These are phyloP conservation scores for Antheraea mylitta DNA, from an alignment of 1,140 invertebrate species.

Conservation along the genomic window DNA sequence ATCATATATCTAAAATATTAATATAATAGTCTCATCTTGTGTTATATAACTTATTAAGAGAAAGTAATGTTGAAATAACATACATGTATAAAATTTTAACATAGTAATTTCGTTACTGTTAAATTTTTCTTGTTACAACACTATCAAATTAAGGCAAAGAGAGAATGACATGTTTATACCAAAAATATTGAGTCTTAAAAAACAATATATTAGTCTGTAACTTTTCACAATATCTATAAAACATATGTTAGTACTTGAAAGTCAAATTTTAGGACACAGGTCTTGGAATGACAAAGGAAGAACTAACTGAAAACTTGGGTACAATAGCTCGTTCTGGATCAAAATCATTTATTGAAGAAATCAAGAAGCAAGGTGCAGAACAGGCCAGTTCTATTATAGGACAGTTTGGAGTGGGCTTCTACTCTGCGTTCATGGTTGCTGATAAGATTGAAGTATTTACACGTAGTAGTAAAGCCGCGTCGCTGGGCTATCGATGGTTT, in stretches of 20 bases:
- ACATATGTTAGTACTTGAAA: background rate
- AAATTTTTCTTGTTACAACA: too few relatives aligned
- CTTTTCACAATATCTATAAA: conserved; percentile 1
- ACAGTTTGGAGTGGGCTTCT: conserved; percentile 99
- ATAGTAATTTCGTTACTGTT: too few relatives aligned
- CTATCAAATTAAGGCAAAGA: too few relatives aligned
- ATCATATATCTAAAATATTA: background rate
- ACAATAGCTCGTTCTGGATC: conserved; percentile 97
- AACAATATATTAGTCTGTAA: too few relatives aligned
- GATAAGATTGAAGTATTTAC: conserved; percentile 96
- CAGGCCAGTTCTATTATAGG: conserved; percentile 93
- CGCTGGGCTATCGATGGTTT: conserved; percentile 89
- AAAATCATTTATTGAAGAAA: conserved; percentile 93
- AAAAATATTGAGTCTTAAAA: too few relatives aligned
- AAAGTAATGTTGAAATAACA: too few relatives aligned
- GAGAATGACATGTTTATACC: too few relatives aligned
- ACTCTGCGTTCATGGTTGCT: conserved; percentile 98
- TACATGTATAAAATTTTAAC: too few relatives aligned
- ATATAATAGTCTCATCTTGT: too few relatives aligned
- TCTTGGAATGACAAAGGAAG: conserved; percentile 96
- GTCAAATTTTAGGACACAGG: conserved; percentile 87
- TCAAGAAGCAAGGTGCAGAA: conserved; percentile 85
- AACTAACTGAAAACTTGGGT: conserved; percentile 94
- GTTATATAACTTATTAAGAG: too few relatives aligned
- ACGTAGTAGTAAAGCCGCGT: conserved; percentile 80